A percentile compares a stretch with the other conserved stretches of the same genome.
These are phyloP conservation scores for Campoplex nolae DNA, from an alignment of 2,888 invertebrate genomes.

Conservation along the genomic window DNA sequence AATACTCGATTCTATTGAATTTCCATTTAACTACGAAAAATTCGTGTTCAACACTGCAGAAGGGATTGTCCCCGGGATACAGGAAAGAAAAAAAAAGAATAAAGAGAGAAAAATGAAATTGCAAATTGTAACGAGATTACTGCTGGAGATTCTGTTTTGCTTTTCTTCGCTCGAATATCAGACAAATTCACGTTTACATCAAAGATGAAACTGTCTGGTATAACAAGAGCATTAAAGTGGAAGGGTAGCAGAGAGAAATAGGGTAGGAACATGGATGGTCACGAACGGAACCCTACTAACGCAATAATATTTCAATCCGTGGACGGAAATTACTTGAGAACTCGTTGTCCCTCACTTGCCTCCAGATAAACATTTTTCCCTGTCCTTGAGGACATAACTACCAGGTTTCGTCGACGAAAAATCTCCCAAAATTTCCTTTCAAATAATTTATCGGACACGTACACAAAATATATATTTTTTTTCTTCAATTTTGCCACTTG, in stretches of 20 bases:
- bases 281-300: constrained; percentile 78
- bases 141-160: constrained; percentile 44
- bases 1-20: constrained; percentile 41
- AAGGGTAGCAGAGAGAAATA: constrained; percentile 59
- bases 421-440: neutral
- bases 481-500: too few relatives aligned
- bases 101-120: neutral
- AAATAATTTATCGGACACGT: neutral
- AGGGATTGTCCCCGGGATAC: constrained; percentile 19
- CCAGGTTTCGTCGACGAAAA: neutral
- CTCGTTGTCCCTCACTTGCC: constrained; percentile 60
- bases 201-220: constrained; percentile 53
- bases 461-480: neutral
- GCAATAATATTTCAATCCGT: constrained; percentile 84
- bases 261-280: constrained; percentile 35
- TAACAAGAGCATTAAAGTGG: constrained; percentile 24
- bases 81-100: neutral
- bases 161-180: constrained; percentile 17
- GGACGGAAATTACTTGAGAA: constrained; percentile 82
- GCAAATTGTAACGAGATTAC: constrained; percentile 59
- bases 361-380: constrained; percentile 38
- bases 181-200: constrained; percentile 57
- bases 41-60: neutral
- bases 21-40: constrained; percentile 17
- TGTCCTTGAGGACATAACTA: neutral